Percentiles rank a stretch among this genome's conserved stretches.
Evolutionary conservation across 2,797 vertebrate genomes (phyloP).

Genomic region (Anabas testudineus): DNA sequence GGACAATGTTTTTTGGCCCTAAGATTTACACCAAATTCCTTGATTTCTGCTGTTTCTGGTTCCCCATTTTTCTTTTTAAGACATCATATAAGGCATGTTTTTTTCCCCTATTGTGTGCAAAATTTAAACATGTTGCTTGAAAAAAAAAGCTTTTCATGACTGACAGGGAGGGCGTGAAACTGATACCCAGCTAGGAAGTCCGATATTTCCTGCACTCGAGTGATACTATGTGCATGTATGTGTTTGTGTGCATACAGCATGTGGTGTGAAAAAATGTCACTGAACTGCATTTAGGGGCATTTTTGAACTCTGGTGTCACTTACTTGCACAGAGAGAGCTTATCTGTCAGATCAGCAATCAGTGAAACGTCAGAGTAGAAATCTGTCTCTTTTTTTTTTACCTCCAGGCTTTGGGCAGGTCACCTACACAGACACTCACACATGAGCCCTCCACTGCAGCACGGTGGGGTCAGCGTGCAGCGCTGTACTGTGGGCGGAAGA

Average conservation of each 20-base stretch:
- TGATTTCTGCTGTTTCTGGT: conserved; percentile 6
- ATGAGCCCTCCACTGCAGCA: conserved; percentile 10
- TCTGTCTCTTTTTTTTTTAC: conserved; percentile 32
- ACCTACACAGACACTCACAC: conserved; percentile 34
- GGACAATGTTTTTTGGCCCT: conserved; percentile 38
- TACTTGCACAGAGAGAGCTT: conserved; percentile 32
- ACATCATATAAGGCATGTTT: conserved; percentile 10
- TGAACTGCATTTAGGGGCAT: conserved; percentile 56
- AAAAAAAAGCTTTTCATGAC: conserved; percentile 28
- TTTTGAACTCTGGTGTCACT: conserved; percentile 48
- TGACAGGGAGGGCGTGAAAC: conserved; percentile 36
- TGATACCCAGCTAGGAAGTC: conserved; percentile 41
- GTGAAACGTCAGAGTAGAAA: conserved; percentile 37
- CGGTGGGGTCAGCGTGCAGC: conserved; percentile 36
- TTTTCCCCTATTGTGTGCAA: conserved; percentile 27
- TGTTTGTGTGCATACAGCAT: background rate
- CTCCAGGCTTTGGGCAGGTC: conserved; percentile 27
- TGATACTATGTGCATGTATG: conserved; percentile 3
- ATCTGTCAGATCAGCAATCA: conserved; percentile 60
- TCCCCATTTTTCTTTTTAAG: background rate
- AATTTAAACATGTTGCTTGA: conserved; percentile 20
- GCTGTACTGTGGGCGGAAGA: conserved; percentile 40
- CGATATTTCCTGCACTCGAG: conserved; percentile 29
- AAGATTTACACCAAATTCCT: conserved; percentile 22
- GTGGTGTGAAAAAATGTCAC: conserved; percentile 66